Evolutionary conservation across 2,888 invertebrate species (phyloP), one percentile per base, ranked within the genome.

Genomic region (Crioceris asparagi): DNA sequence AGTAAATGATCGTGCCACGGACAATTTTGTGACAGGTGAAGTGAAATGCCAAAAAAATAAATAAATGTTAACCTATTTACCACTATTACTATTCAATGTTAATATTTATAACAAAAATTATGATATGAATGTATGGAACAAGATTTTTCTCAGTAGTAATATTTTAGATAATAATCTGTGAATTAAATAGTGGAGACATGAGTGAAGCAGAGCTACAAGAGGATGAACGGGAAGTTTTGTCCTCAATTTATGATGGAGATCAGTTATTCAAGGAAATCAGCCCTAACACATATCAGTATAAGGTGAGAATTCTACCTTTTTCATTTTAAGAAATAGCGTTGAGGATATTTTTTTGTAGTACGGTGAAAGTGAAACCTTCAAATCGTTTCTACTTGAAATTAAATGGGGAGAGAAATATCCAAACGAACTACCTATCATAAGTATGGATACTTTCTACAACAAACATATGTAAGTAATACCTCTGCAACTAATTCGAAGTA

Each of bases 211-310:
- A 86, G 59, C 70, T 79, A 39, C 88, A 88, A 60, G 72, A 77
- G 33, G 93, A 94, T 55, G 94, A 94, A 66, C 69, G 83, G 35
- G 93, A 94, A 69, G 93, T 90, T 1, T 65, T 96, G 39, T 75
- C 77, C 48, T 90, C 93, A 3, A 96, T 96, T 54, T 96, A 94
- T 63, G 93, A 94, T 55, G 93, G 93, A 12, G 94, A 94, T 65
- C 71, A 75, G 2, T 76, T 76, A 41, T 94, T 91, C 59, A 90
- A 87, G 61, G 77, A 87, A 68, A 62, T 87, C 19, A 75, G 79
- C 58, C 61, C 74, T 6, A 83, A 75, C 38, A 79, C 80, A 38
- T 93, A 83, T 69, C 92, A 93, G 59, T 94, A 93, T 58, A 93
- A 92, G 76, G 93, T 92, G 66, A 47, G 42, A 35, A 25, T 19